These are phyloP conservation scores for Campylorhamphus procurvoides DNA, from an alignment of 2,113 vertebrate genomes.

Conservation along the genomic window DNA sequence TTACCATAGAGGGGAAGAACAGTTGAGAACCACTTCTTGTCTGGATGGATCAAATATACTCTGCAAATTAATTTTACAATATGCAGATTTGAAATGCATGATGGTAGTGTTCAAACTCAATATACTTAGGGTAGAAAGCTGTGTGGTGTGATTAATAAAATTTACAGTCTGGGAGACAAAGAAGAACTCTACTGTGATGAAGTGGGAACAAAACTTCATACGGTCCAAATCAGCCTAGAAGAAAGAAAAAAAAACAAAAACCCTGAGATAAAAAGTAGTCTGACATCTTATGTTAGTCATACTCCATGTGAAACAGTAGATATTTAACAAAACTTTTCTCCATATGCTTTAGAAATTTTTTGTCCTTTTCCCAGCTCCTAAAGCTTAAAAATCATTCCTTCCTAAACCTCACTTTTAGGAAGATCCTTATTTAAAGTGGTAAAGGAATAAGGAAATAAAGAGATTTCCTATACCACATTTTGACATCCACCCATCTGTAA, in stretches of 20 bases:
- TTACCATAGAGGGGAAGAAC: neutral
- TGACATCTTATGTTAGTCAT: neutral
- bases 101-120: neutral
- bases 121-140: neutral
- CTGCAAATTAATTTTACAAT: neutral
- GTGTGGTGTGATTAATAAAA: neutral
- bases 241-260: neutral
- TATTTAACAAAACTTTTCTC: neutral
- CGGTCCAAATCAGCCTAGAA: neutral
- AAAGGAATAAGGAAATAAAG: neutral
- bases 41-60: neutral
- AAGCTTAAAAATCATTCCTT: neutral
- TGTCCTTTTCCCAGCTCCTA: neutral
- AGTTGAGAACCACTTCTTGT: neutral
- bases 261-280: neutral
- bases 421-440: neutral
- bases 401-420: neutral
- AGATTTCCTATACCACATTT: neutral
- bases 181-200: neutral
- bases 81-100: neutral
- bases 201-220: neutral
- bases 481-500: neutral
- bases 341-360: neutral
- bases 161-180: neutral
- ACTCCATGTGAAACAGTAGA: neutral